Evolutionary conservation across 2,888 invertebrate species (phyloP), one percentile per base, ranked within the genome.

Genomic region (Trichogramma evanescens): DNA sequence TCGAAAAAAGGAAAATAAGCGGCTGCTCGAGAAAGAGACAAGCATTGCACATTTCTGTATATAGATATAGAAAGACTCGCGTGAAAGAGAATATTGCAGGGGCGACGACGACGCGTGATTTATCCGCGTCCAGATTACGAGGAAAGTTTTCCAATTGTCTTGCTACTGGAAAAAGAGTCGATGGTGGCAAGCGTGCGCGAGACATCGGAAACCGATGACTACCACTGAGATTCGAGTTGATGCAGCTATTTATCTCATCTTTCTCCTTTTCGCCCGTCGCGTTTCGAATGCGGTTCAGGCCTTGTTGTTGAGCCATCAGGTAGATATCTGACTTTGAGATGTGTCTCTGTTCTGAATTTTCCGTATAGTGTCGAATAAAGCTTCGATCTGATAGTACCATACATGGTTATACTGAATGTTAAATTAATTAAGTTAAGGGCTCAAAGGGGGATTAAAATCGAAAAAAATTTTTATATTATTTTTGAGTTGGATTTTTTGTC

Each of bases 71-170:
- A 50, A 50, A 26, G 13, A 38, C 50, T 10, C 26, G 13, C 26
- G 38, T 46, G 10, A n/a, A 13, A 26, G 10, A 26, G 55, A 56
- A 59, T 59, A 50, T 61, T 44, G 62, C 54, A 54, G 44, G 41
- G 64, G 64, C 64, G 7, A 39, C 26, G 38, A 65, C 63, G 63
- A 62, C 60, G 66, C 61, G 68, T 72, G 71, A 70, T 72, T 70
- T 72, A 70, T 71, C 70, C 66, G 70, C 67, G 46, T n/a, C 26
- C 69, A 70, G 72, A 72, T 72, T 71, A 71, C 71, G 72, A 70
- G 69, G 62, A 71, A 72, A 72, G 70, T 72, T 72, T 72, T 71
- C 71, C 71, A 72, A 72, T 72, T 69, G 72, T 67, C 65, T 66
- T 51, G 62, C 26, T 26, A 26, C 26, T 26, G 48, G n/a, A 10